These are phyloP conservation scores for Oenanthe oenanthe DNA, from an alignment of 2,113 vertebrate genomes.

Conservation along the genomic window DNA sequence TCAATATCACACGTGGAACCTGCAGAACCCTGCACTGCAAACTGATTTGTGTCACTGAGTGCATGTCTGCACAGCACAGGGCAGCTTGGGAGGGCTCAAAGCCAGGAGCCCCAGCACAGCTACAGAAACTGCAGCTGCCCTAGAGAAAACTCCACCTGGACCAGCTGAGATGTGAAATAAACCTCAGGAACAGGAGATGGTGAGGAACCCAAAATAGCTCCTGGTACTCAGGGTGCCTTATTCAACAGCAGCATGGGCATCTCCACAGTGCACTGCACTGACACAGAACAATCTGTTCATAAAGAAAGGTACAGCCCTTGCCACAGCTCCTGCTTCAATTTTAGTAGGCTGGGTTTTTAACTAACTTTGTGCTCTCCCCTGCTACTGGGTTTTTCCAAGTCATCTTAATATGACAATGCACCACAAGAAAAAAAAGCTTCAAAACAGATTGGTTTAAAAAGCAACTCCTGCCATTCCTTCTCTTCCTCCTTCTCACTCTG, in stretches of 20 bases:
- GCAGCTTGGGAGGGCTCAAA: not conserved
- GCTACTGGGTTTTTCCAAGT: not conserved
- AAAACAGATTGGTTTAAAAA: not conserved
- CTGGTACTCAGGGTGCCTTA: not conserved
- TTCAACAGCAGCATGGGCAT: not conserved
- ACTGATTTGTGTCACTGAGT: not conserved
- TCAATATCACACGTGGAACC: not conserved
- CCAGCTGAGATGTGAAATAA: not conserved
- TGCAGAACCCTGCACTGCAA: not conserved
- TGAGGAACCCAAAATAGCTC: not conserved
- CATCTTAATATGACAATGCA: not conserved
- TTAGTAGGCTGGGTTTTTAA: not conserved
- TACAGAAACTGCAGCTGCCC: not conserved
- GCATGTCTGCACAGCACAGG: not conserved
- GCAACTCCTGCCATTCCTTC: not conserved
- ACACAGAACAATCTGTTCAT: not conserved
- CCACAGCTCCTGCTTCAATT: not conserved
- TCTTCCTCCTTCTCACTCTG: not conserved
- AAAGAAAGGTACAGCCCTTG: not conserved
- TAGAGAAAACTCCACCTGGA: not conserved
- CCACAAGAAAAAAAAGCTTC: not conserved
- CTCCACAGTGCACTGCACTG: not conserved
- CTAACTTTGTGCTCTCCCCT: not conserved
- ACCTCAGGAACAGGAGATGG: accelerated
- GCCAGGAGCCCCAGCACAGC: not conserved